phyloP scores from a whole-genome alignment of 2,797 vertebrate genomes.

The Syndactyla subalaris region DNA sequence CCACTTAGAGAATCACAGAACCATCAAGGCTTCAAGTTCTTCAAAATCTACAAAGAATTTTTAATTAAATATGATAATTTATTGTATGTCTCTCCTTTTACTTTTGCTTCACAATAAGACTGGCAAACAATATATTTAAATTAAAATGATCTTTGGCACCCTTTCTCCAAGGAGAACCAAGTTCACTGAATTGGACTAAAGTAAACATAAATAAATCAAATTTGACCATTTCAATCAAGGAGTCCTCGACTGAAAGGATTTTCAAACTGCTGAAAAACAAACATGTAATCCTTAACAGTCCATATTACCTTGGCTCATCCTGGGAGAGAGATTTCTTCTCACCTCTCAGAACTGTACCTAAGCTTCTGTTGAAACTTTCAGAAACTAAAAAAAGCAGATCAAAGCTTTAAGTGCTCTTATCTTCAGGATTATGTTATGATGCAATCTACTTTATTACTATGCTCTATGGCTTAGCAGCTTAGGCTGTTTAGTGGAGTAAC shows the following conservation, averaged over 20 bases:
- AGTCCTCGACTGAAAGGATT: background rate
- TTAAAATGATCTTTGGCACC: background rate
- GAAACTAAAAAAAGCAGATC: background rate
- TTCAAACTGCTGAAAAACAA: background rate
- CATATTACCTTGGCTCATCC: background rate
- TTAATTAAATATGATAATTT: background rate
- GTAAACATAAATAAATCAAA: background rate
- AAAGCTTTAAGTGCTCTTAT: slow-evolving; percentile 22
- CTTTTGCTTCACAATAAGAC: background rate
- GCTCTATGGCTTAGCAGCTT: background rate
- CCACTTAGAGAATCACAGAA: fast-evolving
- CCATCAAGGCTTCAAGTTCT: background rate
- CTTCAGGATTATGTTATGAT: background rate
- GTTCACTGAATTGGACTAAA: background rate
- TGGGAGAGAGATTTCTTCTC: background rate
- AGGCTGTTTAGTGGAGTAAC: background rate
- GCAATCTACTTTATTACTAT: background rate
- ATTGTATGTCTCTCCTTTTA: background rate
- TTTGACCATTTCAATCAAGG: background rate
- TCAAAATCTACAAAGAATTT: background rate
- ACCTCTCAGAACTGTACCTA: background rate
- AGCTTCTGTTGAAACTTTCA: background rate
- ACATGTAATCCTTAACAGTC: background rate
- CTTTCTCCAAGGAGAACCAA: background rate
- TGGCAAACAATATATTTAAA: background rate